Evolutionary conservation across 2,113 vertebrate species (phyloP).

Genomic region (Helogale parvula): DNA sequence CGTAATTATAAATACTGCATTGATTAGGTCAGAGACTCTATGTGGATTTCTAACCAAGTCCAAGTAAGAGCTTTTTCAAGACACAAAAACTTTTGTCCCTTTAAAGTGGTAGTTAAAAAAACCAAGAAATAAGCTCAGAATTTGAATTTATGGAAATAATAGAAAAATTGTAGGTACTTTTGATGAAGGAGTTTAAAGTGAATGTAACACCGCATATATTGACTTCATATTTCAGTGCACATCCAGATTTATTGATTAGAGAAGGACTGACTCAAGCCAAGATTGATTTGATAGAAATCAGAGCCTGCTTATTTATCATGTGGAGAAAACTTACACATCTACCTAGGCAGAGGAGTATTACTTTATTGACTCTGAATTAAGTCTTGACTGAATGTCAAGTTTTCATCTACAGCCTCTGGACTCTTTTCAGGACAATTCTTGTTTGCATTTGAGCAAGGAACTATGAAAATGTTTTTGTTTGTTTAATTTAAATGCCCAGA

Average conservation of each 20-base stretch:
- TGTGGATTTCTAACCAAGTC: slow-evolving; percentile 54
- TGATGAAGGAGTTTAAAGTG: slow-evolving; percentile 72
- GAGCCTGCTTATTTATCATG: slow-evolving; percentile 74
- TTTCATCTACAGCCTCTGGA: slow-evolving; percentile 30
- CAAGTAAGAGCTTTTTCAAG: slow-evolving; percentile 33
- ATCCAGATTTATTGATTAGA: slow-evolving; percentile 78
- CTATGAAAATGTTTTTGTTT: neutral
- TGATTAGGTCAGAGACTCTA: slow-evolving; percentile 46
- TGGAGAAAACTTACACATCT: slow-evolving; percentile 75
- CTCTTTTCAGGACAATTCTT: slow-evolving; percentile 39
- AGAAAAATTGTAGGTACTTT: slow-evolving; percentile 69
- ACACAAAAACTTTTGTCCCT: slow-evolving; percentile 39
- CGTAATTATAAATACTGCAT: slow-evolving; percentile 47
- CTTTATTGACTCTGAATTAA: slow-evolving; percentile 75
- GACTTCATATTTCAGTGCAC: slow-evolving; percentile 75
- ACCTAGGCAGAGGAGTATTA: slow-evolving; percentile 66
- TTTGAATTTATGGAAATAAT: slow-evolving; percentile 73
- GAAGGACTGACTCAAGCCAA: slow-evolving; percentile 62
- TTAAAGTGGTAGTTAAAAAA: slow-evolving; percentile 62
- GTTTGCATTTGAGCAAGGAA: slow-evolving; percentile 55
- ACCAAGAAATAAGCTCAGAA: slow-evolving; percentile 46
- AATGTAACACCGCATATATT: slow-evolving; percentile 66
- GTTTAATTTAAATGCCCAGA: slow-evolving; percentile 5
- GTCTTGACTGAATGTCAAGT: slow-evolving; percentile 61
- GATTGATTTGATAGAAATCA: slow-evolving; percentile 77